phyloP scores from a whole-genome alignment of 2,888 invertebrate genomes.

The Sympetrum striolatum region DNA sequence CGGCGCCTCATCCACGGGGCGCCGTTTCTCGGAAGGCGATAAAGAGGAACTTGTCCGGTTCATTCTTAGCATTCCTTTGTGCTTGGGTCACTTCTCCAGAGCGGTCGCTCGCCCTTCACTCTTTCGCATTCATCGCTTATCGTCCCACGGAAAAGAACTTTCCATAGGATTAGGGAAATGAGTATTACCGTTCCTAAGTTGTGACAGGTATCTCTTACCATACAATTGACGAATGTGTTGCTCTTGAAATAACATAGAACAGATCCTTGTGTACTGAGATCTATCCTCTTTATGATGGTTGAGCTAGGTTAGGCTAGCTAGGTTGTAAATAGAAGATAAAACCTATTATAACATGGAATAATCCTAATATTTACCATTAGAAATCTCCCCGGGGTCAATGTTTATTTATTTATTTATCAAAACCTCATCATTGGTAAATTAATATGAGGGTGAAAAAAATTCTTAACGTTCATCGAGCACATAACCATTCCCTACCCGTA shows the following conservation, averaged over 20 bases:
- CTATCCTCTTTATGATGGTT: too few species aligned
- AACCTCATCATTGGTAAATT: too few species aligned
- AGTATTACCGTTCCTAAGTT: background rate
- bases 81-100: constrained; percentile 31
- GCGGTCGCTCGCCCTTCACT: background rate
- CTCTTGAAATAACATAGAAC: background rate
- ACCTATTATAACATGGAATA: too few species aligned
- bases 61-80: constrained; percentile 28
- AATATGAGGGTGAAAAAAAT: too few species aligned
- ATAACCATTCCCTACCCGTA: too few species aligned
- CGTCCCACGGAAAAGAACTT: background rate
- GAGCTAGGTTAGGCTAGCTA: too few species aligned
- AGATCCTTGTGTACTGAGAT: too few species aligned
- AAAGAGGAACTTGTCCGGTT: background rate
- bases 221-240: background rate
- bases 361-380: too few species aligned
- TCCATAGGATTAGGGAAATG: background rate
- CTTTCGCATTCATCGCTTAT: background rate
- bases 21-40: constrained; percentile 1
- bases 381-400: too few species aligned
- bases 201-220: background rate
- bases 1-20: background rate
- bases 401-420: too few species aligned
- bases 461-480: too few species aligned
- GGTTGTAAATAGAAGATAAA: too few species aligned